Conservation (phyloP, 2,797 vertebrate genomes). For the Brachyalestes nurse region DNA sequence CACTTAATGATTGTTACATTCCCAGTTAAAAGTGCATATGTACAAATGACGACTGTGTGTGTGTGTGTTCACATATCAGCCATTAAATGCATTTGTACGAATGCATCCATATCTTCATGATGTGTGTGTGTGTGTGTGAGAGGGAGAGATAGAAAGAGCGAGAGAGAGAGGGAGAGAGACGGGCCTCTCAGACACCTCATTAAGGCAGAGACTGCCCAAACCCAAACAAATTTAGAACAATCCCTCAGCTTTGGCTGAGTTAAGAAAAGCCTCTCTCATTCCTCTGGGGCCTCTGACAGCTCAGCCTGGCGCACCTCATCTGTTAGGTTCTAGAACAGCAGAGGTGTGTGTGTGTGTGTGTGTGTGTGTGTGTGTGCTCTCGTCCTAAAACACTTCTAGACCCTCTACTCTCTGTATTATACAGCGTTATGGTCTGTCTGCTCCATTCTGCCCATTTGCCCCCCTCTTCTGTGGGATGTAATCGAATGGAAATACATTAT, state of each 20-base stretch:
- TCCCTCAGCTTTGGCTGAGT: constrained; percentile 67
- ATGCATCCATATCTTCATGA: constrained; percentile 39
- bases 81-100: constrained; percentile 34
- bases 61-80: constrained; percentile 21
- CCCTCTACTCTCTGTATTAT: constrained; percentile 10
- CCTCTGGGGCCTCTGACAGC: constrained; percentile 72
- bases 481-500: neutral
- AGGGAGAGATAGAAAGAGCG: constrained; percentile 13
- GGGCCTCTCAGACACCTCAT: constrained; percentile 70
- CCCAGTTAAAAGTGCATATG: too few species aligned
- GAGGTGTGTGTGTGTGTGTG: constrained; percentile 57
- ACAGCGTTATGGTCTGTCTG: neutral
- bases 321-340: constrained; percentile 71
- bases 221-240: constrained; percentile 76
- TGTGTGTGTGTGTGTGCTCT: constrained; percentile 33
- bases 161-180: constrained; percentile 14
- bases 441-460: constrained; percentile 21
- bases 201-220: constrained; percentile 70
- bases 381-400: constrained; percentile 38
- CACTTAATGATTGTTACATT: too few species aligned
- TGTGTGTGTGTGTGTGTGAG: constrained; percentile 21
- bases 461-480: constrained; percentile 6
- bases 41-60: neutral
- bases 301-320: constrained; percentile 73
- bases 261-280: constrained; percentile 68